These are phyloP conservation scores for Montipora sp. DNA, from an alignment of 64 coral and sea anemone species.

Conservation along the genomic window DNA sequence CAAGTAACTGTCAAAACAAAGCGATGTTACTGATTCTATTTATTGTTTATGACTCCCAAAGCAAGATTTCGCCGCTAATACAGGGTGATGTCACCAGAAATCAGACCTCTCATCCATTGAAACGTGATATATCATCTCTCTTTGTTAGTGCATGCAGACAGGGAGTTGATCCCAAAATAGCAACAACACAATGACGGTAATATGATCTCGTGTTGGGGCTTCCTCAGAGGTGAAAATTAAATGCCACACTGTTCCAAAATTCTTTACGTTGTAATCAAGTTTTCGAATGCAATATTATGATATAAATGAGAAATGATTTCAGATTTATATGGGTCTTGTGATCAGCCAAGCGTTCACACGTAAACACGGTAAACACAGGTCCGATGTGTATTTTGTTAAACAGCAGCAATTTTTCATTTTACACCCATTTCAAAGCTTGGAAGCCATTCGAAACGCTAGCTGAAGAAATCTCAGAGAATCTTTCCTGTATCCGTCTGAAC, in stretches of 20 bases:
- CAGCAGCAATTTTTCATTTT: not conserved
- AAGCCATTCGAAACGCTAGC: not conserved
- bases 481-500: not conserved
- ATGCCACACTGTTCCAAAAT: not conserved
- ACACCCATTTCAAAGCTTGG: not conserved
- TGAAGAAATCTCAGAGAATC: not conserved
- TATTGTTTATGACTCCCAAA: too few relatives aligned
- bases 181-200: not conserved
- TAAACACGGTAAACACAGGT: not conserved
- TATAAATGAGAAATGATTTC: not conserved
- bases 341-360: not conserved
- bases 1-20: too few relatives aligned
- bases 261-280: not conserved
- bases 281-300: not conserved
- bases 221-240: constrained; percentile 25
- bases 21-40: too few relatives aligned
- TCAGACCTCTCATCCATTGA: too few relatives aligned
- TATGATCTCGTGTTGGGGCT: constrained; percentile 13
- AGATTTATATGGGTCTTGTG: not conserved
- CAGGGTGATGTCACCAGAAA: too few relatives aligned
- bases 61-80: too few relatives aligned
- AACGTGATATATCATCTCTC: not conserved
- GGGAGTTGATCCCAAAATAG: constrained; percentile 18
- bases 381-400: not conserved
- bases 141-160: not conserved